Conservation (phyloP, 2,797 vertebrate genomes). For the Fratercula arctica region DNA sequence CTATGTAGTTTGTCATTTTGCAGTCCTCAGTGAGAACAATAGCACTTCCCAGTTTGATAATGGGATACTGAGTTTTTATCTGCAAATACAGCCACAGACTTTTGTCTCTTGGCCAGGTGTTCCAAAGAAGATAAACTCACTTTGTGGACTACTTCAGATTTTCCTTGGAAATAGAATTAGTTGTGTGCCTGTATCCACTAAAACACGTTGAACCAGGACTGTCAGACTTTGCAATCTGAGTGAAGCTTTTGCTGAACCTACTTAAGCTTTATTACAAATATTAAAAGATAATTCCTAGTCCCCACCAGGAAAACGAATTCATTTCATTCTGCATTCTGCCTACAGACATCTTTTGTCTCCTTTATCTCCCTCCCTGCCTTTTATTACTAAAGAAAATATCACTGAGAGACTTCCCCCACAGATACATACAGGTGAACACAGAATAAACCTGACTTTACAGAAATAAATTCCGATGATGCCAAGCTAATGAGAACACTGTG, state of each 20-base stretch:
- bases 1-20: background rate
- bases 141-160: background rate
- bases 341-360: conserved; percentile 33
- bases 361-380: background rate
- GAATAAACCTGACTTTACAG: conserved; percentile 6
- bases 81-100: background rate
- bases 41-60: background rate
- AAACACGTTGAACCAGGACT: background rate
- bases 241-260: conserved; percentile 18
- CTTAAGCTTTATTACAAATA: conserved; percentile 28
- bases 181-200: background rate
- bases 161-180: conserved; percentile 23
- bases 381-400: conserved; percentile 44
- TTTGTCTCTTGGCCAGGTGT: background rate
- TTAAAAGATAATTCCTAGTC: conserved; percentile 35
- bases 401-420: background rate
- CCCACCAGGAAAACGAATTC: conserved; percentile 28
- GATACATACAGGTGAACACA: background rate
- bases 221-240: background rate
- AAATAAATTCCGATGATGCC: background rate
- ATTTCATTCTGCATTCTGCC: conserved; percentile 23
- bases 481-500: background rate
- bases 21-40: conserved; percentile 1
- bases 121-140: background rate
- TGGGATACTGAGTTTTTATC: background rate